A percentile compares a stretch with the other conserved stretches of the same genome.
These are phyloP conservation scores for Ceramica pisi DNA, from an alignment of 2,888 invertebrate genomes.

Conservation along the genomic window DNA sequence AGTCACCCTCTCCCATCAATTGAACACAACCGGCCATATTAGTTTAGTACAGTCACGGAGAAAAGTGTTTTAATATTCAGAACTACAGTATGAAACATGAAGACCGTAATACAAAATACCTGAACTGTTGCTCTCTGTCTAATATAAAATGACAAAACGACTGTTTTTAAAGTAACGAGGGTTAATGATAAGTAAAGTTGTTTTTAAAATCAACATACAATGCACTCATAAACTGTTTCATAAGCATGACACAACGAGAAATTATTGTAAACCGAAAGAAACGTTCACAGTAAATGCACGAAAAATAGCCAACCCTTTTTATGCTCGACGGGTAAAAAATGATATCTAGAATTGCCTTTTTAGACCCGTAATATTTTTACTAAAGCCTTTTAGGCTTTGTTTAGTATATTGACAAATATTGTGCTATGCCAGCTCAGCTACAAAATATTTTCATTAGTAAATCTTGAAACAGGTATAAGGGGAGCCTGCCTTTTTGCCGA, in stretches of 20 bases:
- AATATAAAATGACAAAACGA: too few species aligned
- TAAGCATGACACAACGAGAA: not conserved
- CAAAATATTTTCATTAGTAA: too few species aligned
- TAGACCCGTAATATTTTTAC: constrained; percentile 22
- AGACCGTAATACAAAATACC: not conserved
- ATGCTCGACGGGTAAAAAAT: constrained; percentile 10
- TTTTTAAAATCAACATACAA: too few species aligned
- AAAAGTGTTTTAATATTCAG: constrained; percentile 36
- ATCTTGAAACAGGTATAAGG: not conserved
- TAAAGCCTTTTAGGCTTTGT: constrained; percentile 24
- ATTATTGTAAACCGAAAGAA: not conserved
- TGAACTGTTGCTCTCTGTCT: not conserved
- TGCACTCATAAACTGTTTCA: too few species aligned
- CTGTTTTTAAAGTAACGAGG: too few species aligned
- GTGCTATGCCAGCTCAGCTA: not conserved
- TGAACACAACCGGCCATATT: constrained; percentile 84
- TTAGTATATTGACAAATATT: constrained; percentile 19
- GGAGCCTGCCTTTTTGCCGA: too few species aligned
- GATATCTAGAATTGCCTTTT: constrained; percentile 2
- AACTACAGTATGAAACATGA: not conserved
- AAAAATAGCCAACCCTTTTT: constrained; percentile 24
- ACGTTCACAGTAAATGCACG: not conserved
- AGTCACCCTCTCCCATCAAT: constrained; percentile 86
- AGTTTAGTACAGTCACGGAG: constrained; percentile 75
- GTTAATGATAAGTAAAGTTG: too few species aligned